phyloP scores from a whole-genome alignment of 2,888 invertebrate species.

The Macrophya alboannulata region DNA sequence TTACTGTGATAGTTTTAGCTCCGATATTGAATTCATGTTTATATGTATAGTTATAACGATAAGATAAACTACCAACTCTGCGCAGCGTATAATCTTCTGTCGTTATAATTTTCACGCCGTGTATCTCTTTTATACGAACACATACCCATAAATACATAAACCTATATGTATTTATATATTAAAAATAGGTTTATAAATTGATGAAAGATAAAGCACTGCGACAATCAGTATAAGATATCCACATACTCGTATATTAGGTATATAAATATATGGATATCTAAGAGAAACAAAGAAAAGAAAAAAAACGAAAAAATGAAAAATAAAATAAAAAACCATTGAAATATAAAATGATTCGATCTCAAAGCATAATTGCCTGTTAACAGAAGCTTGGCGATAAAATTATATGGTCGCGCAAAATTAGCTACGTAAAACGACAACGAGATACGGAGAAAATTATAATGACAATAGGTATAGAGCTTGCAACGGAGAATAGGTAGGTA shows the following conservation, averaged over 20 bases:
- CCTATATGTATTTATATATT: not conserved
- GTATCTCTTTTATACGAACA: not conserved
- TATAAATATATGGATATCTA: not conserved
- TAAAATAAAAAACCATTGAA: not conserved
- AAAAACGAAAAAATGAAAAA: not conserved
- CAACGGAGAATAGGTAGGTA: not conserved
- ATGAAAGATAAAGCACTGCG: not conserved
- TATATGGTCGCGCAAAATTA: not conserved
- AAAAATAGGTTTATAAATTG: not conserved
- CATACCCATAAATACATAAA: not conserved
- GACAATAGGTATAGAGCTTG: not conserved
- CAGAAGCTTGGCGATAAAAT: slow-evolving; percentile 27
- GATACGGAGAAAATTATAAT: not conserved
- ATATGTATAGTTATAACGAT: not conserved
- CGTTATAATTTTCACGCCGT: not conserved
- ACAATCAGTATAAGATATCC: not conserved
- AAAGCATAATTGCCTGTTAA: not conserved
- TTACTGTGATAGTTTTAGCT: not conserved
- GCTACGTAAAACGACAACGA: slow-evolving; percentile 3
- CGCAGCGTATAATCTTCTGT: not conserved
- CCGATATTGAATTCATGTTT: not conserved
- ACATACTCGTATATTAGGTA: not conserved
- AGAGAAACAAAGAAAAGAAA: not conserved
- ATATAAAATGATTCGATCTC: not conserved
- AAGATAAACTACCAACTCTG: not conserved